These are phyloP conservation scores for Popillia japonica DNA, from an alignment of 1,140 invertebrate species.

Conservation along the genomic window DNA sequence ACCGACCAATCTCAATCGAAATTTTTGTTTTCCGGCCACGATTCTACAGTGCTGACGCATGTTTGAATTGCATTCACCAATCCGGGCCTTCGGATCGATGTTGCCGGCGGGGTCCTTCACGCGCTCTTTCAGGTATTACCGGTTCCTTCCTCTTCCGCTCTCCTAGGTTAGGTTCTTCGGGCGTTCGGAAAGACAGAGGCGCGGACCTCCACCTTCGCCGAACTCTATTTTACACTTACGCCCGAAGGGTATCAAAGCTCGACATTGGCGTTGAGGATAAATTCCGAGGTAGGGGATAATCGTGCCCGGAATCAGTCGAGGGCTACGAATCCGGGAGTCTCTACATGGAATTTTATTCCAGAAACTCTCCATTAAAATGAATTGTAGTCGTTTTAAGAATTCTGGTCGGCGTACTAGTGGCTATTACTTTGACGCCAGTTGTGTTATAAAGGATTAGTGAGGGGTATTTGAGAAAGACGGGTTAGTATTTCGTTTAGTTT, in stretches of 20 bases:
- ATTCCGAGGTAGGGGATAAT: not conserved
- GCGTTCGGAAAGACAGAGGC: not conserved
- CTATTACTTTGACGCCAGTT: not conserved
- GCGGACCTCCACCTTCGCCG: not conserved
- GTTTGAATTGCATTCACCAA: slow-evolving; percentile 5
- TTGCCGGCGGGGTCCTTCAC: slow-evolving; percentile 7
- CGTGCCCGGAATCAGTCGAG: not conserved
- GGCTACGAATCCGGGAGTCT: not conserved
- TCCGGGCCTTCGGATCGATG: not conserved
- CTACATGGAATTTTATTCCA: not conserved
- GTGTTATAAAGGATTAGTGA: not conserved
- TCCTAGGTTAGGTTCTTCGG: not conserved
- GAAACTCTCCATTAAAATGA: not conserved
- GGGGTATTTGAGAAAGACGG: no score
- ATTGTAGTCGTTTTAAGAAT: not conserved
- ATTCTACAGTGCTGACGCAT: not conserved
- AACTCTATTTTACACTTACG: not conserved
- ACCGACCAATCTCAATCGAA: not conserved
- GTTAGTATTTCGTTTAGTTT: no score
- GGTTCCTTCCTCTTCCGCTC: slow-evolving; percentile 8
- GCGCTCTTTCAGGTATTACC: not conserved
- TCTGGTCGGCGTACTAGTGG: not conserved
- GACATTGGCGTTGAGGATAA: not conserved
- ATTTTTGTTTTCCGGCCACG: slow-evolving; percentile 4
- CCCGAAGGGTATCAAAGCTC: not conserved